These are phyloP conservation scores for Argopecten irradians DNA, from an alignment of 1,140 invertebrate genomes.

Conservation along the genomic window DNA sequence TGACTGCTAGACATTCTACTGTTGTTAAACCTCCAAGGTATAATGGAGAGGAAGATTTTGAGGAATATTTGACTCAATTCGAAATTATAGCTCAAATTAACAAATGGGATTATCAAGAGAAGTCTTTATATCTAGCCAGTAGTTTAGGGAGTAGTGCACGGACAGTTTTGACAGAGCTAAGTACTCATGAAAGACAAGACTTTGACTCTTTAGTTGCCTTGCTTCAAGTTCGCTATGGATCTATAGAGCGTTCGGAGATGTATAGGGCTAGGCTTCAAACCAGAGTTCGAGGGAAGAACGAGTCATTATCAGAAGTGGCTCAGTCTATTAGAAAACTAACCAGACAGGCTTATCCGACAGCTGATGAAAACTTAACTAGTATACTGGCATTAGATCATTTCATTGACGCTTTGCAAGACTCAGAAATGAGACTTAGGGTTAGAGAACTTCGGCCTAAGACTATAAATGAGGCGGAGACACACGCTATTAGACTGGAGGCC, in stretches of 20 bases:
- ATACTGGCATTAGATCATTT: constrained; percentile 25
- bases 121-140: constrained; percentile 33
- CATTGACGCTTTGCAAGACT: background rate
- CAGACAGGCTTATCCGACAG: background rate
- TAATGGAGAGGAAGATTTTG: no score
- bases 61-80: constrained; percentile 39
- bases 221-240: constrained; percentile 28
- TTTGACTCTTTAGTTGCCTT: constrained; percentile 19
- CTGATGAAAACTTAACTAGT: background rate
- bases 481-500: background rate
- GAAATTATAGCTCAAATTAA: constrained; percentile 38
- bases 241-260: constrained; percentile 28
- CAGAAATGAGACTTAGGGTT: background rate
- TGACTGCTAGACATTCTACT: no score
- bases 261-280: constrained; percentile 24
- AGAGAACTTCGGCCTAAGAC: background rate
- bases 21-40: no score
- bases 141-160: constrained; percentile 25
- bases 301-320: constrained; percentile 31
- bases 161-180: constrained; percentile 35
- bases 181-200: background rate
- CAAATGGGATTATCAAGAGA: constrained; percentile 27
- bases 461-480: no score
- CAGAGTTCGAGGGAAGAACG: constrained; percentile 30
- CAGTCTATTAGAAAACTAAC: constrained; percentile 30